Evolutionary conservation across 2,113 vertebrate genomes (phyloP).

Genomic region (Bucco capensis): DNA sequence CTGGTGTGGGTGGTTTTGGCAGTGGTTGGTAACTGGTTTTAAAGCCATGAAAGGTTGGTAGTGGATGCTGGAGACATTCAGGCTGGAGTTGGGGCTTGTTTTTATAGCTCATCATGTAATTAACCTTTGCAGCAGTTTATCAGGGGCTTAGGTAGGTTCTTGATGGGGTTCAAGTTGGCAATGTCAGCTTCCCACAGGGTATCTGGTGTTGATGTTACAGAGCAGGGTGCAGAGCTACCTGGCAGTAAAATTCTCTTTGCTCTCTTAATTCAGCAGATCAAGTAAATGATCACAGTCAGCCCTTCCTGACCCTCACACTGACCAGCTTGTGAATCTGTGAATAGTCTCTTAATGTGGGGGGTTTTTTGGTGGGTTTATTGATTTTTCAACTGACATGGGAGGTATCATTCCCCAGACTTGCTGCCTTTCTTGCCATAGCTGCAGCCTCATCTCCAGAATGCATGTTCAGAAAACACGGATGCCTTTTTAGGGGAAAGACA

Average conservation of each 20-base stretch:
- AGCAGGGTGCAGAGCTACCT: neutral
- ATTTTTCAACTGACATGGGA: accelerated
- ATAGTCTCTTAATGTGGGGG: neutral
- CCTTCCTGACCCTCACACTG: neutral
- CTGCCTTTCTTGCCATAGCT: neutral
- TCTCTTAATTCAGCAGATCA: neutral
- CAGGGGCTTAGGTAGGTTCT: accelerated
- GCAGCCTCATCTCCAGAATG: neutral
- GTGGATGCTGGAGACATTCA: neutral
- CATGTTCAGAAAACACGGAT: neutral
- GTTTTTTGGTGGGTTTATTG: neutral
- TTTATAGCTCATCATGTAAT: neutral
- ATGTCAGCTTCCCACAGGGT: accelerated
- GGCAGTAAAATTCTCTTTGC: neutral
- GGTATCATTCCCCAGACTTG: neutral
- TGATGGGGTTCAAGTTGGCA: accelerated
- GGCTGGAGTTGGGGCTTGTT: neutral
- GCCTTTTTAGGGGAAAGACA: accelerated
- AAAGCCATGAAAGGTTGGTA: neutral
- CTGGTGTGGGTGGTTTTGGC: accelerated
- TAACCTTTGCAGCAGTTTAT: neutral
- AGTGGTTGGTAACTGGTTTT: accelerated
- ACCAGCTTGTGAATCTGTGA: neutral
- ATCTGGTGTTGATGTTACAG: neutral
- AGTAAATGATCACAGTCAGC: neutral